A percentile compares a stretch with the other conserved stretches of the same genome.
Evolutionary conservation across 2,888 invertebrate species (phyloP).

Genomic region (Scaeva pyrastri): DNA sequence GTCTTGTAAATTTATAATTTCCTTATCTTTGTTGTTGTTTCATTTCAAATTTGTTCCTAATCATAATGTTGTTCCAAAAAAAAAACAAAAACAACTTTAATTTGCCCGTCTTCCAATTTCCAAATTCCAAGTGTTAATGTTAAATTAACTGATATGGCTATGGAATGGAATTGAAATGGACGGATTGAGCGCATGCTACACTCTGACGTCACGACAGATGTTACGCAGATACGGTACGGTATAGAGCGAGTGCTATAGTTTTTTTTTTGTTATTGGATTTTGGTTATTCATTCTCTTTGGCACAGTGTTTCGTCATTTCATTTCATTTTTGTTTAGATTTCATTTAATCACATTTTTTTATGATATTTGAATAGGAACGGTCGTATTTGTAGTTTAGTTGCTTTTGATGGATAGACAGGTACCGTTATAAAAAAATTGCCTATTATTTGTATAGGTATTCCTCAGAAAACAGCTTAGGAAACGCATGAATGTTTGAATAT

Average conservation of each 20-base stretch:
- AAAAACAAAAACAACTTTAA: background rate
- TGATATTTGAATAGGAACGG: too few relatives aligned
- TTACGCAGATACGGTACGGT: background rate
- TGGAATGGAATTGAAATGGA: background rate
- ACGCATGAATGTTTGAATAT: too few relatives aligned
- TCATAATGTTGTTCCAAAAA: background rate
- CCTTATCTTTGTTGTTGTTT: background rate
- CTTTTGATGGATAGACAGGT: too few relatives aligned
- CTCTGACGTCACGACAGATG: constrained; percentile 25
- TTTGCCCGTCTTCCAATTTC: too few relatives aligned
- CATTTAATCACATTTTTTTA: too few relatives aligned
- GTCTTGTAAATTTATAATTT: background rate
- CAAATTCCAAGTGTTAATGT: too few relatives aligned
- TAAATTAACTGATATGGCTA: background rate
- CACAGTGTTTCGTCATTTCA: background rate
- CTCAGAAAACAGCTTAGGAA: too few relatives aligned
- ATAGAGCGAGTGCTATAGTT: background rate
- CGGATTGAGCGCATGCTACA: constrained; percentile 3
- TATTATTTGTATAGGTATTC: too few relatives aligned
- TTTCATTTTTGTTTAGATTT: background rate
- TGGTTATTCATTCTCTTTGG: background rate
- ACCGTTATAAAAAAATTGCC: too few relatives aligned
- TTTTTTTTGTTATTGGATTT: constrained; percentile 1
- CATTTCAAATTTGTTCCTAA: constrained; percentile 12
- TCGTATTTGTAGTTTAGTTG: too few relatives aligned